These are phyloP conservation scores for Lamellibrachia columna DNA, from an alignment of 2,888 invertebrate species.

Conservation along the genomic window DNA sequence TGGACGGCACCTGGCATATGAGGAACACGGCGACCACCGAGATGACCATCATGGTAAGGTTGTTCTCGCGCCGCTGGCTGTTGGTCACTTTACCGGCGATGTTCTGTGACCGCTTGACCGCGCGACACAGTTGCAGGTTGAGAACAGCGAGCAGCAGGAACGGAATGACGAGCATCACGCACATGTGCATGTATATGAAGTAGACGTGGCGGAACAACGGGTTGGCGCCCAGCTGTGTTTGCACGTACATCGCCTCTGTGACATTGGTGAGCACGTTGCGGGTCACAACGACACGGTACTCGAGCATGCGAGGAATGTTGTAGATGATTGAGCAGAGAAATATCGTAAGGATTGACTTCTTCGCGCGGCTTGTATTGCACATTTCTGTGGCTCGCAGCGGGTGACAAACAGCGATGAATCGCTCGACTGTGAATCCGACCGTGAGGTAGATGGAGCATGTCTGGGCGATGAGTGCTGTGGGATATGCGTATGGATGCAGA, in stretches of 20 bases:
- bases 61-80: constrained; percentile 78
- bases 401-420: constrained; percentile 82
- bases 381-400: constrained; percentile 88
- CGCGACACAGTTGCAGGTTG: constrained; percentile 58
- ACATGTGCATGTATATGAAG: constrained; percentile 58
- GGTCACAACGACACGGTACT: constrained; percentile 56
- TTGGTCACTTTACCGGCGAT: constrained; percentile 42
- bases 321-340: constrained; percentile 84
- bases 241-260: constrained; percentile 36
- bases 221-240: constrained; percentile 54
- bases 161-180: constrained; percentile 61
- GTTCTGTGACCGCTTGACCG: constrained; percentile 47
- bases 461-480: constrained; percentile 82
- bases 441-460: constrained; percentile 92
- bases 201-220: constrained; percentile 55
- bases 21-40: constrained; percentile 96
- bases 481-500: constrained; percentile 79
- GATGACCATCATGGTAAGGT: constrained; percentile 93
- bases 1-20: constrained; percentile 72
- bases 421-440: constrained; percentile 77
- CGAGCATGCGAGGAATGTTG: constrained; percentile 78
- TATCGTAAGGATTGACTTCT: constrained; percentile 84
- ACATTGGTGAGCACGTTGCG: constrained; percentile 18
- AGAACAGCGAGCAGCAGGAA: constrained; percentile 57
- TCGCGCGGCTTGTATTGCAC: constrained; percentile 88